These are phyloP conservation scores for Pseudococcus longispinus DNA, from an alignment of 2,888 invertebrate species.

Conservation along the genomic window DNA sequence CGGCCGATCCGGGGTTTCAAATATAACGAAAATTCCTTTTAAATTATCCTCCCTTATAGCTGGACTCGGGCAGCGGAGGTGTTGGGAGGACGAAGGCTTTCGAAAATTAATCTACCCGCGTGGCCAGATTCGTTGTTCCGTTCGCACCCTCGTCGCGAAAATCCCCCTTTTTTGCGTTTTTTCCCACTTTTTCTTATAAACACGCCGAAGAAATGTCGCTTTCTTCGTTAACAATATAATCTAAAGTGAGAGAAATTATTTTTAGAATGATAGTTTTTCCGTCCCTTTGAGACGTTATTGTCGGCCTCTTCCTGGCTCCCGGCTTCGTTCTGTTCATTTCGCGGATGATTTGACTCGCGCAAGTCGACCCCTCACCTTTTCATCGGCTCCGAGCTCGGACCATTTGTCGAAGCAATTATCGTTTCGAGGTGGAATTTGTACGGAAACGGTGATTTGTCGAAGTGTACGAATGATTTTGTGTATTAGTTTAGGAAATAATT, in stretches of 20 bases:
- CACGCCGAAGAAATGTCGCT: constrained; percentile 11
- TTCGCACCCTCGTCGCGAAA: background rate
- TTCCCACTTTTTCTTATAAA: background rate
- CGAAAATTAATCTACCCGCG: background rate
- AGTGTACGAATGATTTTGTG: too few relatives aligned
- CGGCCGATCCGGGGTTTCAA: background rate
- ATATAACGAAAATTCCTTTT: constrained; percentile 9
- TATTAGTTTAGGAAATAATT: too few relatives aligned
- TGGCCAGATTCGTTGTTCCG: background rate
- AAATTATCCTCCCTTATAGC: background rate
- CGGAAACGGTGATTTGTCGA: background rate
- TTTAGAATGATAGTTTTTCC: background rate
- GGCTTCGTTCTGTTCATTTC: background rate
- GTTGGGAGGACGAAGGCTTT: background rate
- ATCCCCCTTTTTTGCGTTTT: background rate
- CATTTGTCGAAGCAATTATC: background rate
- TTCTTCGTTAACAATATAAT: constrained; percentile 19
- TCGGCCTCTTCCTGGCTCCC: background rate
- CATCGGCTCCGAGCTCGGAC: background rate
- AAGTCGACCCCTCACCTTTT: too few relatives aligned
- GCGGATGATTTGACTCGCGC: background rate
- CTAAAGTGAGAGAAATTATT: constrained; percentile 3
- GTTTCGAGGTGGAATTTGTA: background rate
- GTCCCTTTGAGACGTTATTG: background rate
- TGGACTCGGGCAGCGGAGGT: background rate